phyloP scores from a whole-genome alignment of 2,888 invertebrate genomes.

The Drosophila peninsularis region DNA sequence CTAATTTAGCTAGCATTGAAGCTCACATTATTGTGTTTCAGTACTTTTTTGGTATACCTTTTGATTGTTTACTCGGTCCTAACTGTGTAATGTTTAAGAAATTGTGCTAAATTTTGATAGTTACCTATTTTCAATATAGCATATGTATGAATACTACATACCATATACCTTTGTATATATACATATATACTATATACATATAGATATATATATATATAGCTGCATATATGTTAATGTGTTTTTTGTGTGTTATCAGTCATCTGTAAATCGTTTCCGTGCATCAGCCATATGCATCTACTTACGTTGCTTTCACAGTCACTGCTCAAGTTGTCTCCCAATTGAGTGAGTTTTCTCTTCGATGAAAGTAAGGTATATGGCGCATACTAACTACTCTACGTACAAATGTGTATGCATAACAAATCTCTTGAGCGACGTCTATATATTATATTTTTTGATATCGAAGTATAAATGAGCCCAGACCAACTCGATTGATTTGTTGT shows the following conservation, averaged over 20 bases:
- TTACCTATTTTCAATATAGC: conserved; percentile 59
- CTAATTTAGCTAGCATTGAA: conserved; percentile 60
- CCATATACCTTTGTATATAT: conserved; percentile 15
- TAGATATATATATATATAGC: conserved; percentile 29
- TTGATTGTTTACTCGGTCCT: conserved; percentile 58
- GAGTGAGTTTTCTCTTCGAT: conserved; percentile 54
- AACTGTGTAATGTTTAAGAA: conserved; percentile 56
- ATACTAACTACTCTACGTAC: neutral
- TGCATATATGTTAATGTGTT: conserved; percentile 38
- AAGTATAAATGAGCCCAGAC: conserved; percentile 81
- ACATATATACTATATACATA: conserved; percentile 7
- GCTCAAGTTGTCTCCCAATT: conserved; percentile 64
- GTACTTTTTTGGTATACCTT: conserved; percentile 68
- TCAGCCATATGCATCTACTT: conserved; percentile 19
- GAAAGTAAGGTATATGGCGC: conserved; percentile 31
- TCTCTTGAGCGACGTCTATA: conserved; percentile 78
- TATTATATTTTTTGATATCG: conserved; percentile 71
- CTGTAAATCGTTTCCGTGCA: conserved; percentile 1
- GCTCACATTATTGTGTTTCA: conserved; percentile 49
- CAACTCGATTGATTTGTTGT: conserved; percentile 79
- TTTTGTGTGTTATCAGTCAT: conserved; percentile 16
- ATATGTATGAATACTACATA: conserved; percentile 32
- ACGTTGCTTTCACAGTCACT: conserved; percentile 50
- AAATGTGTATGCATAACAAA: conserved; percentile 56
- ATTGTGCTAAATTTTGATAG: conserved; percentile 76